Base-by-base conservation (phyloP, 2,888 invertebrate genomes). In the Drosophila neutralis region DNA sequence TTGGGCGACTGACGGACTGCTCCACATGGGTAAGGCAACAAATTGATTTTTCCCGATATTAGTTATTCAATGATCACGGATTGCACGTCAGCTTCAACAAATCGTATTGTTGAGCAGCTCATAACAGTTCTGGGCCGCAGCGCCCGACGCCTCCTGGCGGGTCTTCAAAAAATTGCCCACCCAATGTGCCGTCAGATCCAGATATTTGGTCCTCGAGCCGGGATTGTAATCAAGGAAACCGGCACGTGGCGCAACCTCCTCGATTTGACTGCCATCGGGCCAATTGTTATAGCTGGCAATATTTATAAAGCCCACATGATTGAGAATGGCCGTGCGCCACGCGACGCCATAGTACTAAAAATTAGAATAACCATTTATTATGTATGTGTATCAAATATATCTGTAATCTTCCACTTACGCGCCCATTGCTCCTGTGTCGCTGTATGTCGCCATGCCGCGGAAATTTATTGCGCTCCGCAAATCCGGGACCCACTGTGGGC, bases 231-330 rank as follows among this genome's bases (percentile, higher is more conserved):
- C 95, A 36, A 92, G 89, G 69, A 92, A 93, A 3, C 92, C 92
- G 24, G 90, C 89, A 58, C 91, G 89, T 4, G 93, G 90, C 36
- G 91, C 82, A 4, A 92, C 95, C 48, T 95, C 95, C 91, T 96
- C 96, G 64, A 96, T 95, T 92, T 96, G 96, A 13, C 96, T 96
- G 7, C 96, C 96, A 91, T 96, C 96, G 79, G 95, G 95, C 96
- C 96, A 96, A 89, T 96, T 96, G 90, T 96, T 96, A 89, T 95
- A 96, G 67, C 96, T 96, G 48, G 95, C 96, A 65, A 96, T 94
- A 13, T 95, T 95, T 21, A 96, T 92, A 61, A 95, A 94, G 62
- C 93, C 93, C 13, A 95, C 94, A 29, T 94, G 93, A 53, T 94
- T 93, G 10, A 94, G 93, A 15, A 95, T 91, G 1, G 95, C 95